phyloP scores from a whole-genome alignment of 2,113 vertebrate species.

The Urocitellus parryii region DNA sequence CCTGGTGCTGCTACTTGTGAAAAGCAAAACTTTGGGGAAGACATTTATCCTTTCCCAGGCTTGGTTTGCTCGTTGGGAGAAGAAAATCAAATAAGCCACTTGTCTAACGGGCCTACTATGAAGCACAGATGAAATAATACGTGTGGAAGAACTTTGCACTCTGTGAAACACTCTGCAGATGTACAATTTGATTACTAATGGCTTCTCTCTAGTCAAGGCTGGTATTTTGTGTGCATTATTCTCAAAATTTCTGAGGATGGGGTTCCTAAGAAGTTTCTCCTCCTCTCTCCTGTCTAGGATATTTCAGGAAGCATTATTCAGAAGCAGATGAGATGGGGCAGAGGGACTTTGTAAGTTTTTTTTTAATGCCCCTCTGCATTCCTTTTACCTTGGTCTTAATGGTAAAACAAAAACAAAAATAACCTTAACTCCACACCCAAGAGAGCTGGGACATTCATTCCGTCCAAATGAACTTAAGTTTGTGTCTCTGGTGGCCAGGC shows the following conservation, averaged over 20 bases:
- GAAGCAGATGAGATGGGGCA: not conserved
- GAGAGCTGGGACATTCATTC: not conserved
- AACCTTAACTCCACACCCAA: not conserved
- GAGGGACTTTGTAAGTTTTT: constrained; percentile 10
- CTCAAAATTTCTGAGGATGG: not conserved
- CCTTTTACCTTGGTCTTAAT: constrained; percentile 24
- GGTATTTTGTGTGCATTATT: not conserved
- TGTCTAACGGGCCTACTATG: not conserved
- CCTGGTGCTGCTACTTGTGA: not conserved
- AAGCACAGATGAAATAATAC: not conserved
- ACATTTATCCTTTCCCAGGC: not conserved
- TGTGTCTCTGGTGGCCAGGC: not conserved
- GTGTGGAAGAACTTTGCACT: fast-evolving
- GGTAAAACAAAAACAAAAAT: not conserved
- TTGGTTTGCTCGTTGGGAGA: not conserved
- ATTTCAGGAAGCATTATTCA: constrained; percentile 43
- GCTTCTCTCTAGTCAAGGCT: not conserved
- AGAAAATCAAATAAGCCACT: not conserved
- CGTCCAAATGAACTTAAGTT: not conserved
- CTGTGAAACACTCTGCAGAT: not conserved
- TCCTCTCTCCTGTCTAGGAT: not conserved
- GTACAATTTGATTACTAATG: not conserved
- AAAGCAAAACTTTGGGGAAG: not conserved
- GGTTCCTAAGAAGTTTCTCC: not conserved
- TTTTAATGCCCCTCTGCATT: constrained; percentile 61